These are phyloP conservation scores for Heloderma charlesbogerti DNA, from an alignment of 2,113 vertebrate genomes.

Conservation along the genomic window DNA sequence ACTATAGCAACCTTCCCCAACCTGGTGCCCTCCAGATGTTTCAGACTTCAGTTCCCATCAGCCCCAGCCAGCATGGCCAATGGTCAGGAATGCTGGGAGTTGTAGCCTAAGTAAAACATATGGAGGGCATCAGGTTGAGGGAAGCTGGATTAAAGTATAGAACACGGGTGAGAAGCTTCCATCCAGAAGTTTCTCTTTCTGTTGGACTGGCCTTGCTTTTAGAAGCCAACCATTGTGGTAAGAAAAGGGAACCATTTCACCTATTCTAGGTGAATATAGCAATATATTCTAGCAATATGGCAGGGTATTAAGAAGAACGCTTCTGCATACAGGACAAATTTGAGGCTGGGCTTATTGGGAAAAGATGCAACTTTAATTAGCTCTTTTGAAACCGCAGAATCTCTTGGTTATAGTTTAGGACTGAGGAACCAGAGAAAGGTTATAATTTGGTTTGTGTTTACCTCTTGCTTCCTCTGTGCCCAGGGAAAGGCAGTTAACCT, in stretches of 20 bases:
- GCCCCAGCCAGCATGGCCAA: too few species aligned
- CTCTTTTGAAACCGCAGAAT: slow-evolving; percentile 15
- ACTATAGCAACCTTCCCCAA: neutral
- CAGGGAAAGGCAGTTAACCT: slow-evolving; percentile 19
- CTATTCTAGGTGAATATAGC: too few species aligned
- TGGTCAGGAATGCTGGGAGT: neutral
- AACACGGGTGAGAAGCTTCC: neutral
- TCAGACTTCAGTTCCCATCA: too few species aligned
- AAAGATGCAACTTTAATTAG: slow-evolving; percentile 9
- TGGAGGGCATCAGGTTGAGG: neutral
- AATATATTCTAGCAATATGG: neutral
- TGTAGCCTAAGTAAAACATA: too few species aligned
- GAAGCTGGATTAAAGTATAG: too few species aligned
- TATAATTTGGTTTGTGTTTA: slow-evolving; percentile 16
- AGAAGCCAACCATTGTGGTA: neutral
- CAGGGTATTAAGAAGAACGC: neutral
- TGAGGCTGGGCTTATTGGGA: neutral
- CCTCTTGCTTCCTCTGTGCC: slow-evolving; percentile 1
- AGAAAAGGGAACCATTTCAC: neutral
- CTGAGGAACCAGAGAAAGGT: neutral
- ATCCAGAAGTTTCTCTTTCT: neutral
- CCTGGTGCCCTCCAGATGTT: neutral
- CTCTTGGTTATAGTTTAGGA: neutral
- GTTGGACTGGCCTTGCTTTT: neutral
- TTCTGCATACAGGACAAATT: neutral